Conservation (phyloP, 2,888 invertebrate genomes). For the Leptopilina drosophilae region DNA sequence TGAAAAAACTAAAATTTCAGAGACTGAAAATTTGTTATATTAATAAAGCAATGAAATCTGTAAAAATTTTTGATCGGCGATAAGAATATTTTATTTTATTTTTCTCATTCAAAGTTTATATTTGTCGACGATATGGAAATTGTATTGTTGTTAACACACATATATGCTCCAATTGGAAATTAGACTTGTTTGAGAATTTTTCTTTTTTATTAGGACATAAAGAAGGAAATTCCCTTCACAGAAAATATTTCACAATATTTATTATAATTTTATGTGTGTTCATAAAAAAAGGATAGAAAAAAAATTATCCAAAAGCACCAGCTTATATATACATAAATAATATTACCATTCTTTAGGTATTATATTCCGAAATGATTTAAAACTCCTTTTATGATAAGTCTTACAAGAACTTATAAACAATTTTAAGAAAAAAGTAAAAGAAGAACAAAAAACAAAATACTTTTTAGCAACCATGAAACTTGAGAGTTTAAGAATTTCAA, state of each 20-base stretch:
- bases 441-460: neutral
- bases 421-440: neutral
- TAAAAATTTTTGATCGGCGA: no score
- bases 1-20: no score
- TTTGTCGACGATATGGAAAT: neutral
- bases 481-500: neutral
- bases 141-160: neutral
- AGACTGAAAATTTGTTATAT: no score
- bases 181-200: neutral
- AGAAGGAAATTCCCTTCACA: neutral
- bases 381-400: neutral
- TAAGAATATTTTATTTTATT: neutral
- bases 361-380: neutral
- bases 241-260: neutral
- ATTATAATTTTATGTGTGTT: slow-evolving; percentile 21
- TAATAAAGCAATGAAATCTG: no score
- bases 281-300: slow-evolving; percentile 6
- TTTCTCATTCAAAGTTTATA: neutral
- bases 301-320: slow-evolving; percentile 14
- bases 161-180: neutral
- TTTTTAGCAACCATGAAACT: neutral
- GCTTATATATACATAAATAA: slow-evolving; percentile 8
- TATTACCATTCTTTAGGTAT: neutral
- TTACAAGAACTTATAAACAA: neutral
- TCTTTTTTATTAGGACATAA: slow-evolving; percentile 25